Evolutionary conservation across 30 jellyfish, hydroid and myxozoan genomes (phyloP), one percentile per base, ranked within the genome.

Genomic region (Mastigias papua): DNA sequence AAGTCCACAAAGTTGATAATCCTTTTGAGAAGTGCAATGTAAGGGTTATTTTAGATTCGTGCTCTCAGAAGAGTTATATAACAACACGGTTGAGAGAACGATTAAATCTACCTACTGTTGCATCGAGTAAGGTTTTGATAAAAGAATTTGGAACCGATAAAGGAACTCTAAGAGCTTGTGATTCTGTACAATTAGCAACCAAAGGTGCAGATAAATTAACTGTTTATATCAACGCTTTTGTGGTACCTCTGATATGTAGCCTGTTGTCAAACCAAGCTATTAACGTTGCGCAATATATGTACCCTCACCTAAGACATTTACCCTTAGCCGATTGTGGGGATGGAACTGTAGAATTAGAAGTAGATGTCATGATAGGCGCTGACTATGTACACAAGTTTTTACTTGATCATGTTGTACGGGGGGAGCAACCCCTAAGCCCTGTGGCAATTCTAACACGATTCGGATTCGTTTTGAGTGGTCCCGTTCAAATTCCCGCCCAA

Each of bases 381-480:
- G 81, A 69, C 28, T 69, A 25, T 34, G 81, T 69, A 1, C 81
- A 69, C 30, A 10, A 2, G 6, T 26, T 69, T 69, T 26, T 69
- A 48, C 81, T 69, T 28, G 81, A 69, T 69, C 57, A 69, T 0
- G 81, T 69, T 11, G 60, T 69, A 69, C 81, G 60, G 81, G 54
- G 54, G 81, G 61, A 69, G 29, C 81, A 69, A 1, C 81, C 81
- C 10, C 16, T 69, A 16, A 69, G 81, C 61, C 81, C 81, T 8
- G 81, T 30, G 15, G 88, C 78, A 25, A 76, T 54, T 54, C 51
- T 48, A 7, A 76, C 76, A 23, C 76, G 76, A 10, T 42, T 76
- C 50, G 88, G 88, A 5, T 76, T 25, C 26, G 75, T 76, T 26
- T 23, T 76, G 29, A 76, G 76, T 50, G 88, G 88, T 30, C 88